A percentile compares a stretch with the other conserved stretches of the same genome.
phyloP scores from a whole-genome alignment of 2,113 vertebrate genomes.

The Leucosticte australis region DNA sequence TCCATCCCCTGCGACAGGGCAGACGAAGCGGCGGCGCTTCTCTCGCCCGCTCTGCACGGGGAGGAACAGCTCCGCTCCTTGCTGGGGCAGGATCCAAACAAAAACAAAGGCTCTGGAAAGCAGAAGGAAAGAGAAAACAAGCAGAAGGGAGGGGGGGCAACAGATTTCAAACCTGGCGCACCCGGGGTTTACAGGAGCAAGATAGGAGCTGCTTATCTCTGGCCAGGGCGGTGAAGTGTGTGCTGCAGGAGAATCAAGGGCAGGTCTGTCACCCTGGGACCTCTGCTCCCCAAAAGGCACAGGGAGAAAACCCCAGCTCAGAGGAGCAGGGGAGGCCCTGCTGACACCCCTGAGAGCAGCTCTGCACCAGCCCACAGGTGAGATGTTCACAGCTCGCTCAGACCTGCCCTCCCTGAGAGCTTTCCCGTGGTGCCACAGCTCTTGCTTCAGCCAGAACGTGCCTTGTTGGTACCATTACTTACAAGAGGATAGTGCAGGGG shows the following conservation, averaged over 20 bases:
- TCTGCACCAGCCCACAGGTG: fast-evolving
- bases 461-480: no score
- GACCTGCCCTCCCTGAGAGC: background rate
- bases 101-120: background rate
- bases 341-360: background rate
- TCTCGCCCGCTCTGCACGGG: fast-evolving
- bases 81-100: background rate
- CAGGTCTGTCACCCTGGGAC: background rate
- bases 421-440: fast-evolving
- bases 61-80: background rate
- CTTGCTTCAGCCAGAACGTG: background rate
- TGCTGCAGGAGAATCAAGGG: background rate
- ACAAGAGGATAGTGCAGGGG: no score
- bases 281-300: fast-evolving
- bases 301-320: background rate
- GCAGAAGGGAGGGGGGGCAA: background rate
- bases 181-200: background rate
- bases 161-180: background rate
- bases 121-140: background rate
- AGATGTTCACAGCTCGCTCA: background rate
- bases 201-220: fast-evolving
- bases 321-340: background rate
- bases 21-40: fast-evolving
- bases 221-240: fast-evolving
- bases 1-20: fast-evolving